Evolutionary conservation across 2,113 vertebrate species (phyloP).

Genomic region (Hepsetus odoe): DNA sequence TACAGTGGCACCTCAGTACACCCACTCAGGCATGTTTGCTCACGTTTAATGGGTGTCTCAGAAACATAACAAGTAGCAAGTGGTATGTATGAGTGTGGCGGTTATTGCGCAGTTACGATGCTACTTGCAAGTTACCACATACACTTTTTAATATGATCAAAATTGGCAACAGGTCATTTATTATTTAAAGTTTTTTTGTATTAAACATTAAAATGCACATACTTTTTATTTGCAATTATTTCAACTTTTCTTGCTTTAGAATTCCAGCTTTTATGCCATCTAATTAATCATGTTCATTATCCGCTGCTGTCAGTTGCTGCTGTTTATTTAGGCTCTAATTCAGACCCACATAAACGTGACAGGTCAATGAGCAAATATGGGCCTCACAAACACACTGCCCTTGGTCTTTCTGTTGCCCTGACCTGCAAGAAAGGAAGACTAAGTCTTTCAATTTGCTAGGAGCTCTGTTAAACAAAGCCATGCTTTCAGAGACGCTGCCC

Average conservation of each 20-base stretch:
- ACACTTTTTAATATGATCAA: not conserved
- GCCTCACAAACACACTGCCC: conserved; percentile 8
- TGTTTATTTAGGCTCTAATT: conserved; percentile 41
- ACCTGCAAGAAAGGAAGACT: conserved; percentile 51
- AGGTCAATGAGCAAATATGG: conserved; percentile 5
- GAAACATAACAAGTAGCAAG: not conserved
- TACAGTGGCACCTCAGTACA: not conserved
- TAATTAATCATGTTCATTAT: conserved; percentile 41
- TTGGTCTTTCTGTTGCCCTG: conserved; percentile 9
- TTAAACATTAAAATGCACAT: too few species aligned
- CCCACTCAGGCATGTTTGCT: conserved; percentile 1
- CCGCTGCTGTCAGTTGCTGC: conserved; percentile 14
- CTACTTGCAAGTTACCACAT: not conserved
- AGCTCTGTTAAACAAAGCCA: conserved; percentile 56
- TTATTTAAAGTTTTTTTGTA: not conserved
- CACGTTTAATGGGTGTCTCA: conserved; percentile 1
- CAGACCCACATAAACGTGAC: conserved; percentile 38
- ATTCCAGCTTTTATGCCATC: not conserved
- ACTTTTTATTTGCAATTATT: too few species aligned
- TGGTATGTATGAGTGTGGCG: not conserved
- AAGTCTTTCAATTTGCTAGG: conserved; percentile 52
- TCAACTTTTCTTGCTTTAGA: not conserved
- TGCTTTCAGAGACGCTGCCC: conserved; percentile 55
- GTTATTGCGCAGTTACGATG: not conserved
- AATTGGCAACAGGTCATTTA: not conserved